A percentile compares a stretch with the other conserved stretches of the same genome.
phyloP scores from a whole-genome alignment of 2,888 invertebrate species.

The Odontomyia ornata region DNA sequence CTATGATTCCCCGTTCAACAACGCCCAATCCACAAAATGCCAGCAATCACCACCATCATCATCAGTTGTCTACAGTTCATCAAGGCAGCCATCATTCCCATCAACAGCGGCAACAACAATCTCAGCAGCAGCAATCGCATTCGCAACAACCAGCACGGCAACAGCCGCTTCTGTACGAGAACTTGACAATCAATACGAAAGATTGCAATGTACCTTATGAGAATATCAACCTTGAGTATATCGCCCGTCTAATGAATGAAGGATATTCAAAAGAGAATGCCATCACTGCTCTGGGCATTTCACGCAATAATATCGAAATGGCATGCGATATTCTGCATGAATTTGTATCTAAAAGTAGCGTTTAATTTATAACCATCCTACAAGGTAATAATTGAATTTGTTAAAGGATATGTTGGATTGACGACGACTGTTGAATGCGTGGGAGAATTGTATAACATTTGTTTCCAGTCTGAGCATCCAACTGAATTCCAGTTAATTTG shows the following conservation, averaged over 20 bases:
- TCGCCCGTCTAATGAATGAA: slow-evolving; percentile 85
- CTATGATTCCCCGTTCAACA: slow-evolving; percentile 36
- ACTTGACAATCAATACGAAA: slow-evolving; percentile 65
- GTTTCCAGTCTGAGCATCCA: too few species aligned
- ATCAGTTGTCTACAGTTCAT: slow-evolving; percentile 48
- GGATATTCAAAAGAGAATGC: slow-evolving; percentile 93
- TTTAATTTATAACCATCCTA: slow-evolving; percentile 33
- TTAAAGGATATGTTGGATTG: not conserved
- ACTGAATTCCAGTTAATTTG: too few species aligned
- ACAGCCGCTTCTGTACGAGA: slow-evolving; percentile 62
- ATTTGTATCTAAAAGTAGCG: slow-evolving; percentile 75
- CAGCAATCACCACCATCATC: slow-evolving; percentile 23
- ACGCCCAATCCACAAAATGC: slow-evolving; percentile 23
- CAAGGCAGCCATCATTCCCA: slow-evolving; percentile 47
- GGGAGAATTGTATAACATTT: too few species aligned
- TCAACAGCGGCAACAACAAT: slow-evolving; percentile 46
- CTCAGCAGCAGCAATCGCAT: slow-evolving; percentile 29
- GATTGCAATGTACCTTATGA: slow-evolving; percentile 76
- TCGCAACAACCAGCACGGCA: slow-evolving; percentile 29
- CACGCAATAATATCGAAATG: slow-evolving; percentile 94
- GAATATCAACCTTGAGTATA: slow-evolving; percentile 90
- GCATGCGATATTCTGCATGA: slow-evolving; percentile 93
- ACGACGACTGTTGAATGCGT: too few species aligned
- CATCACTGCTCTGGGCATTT: slow-evolving; percentile 89
- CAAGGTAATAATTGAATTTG: not conserved